phyloP scores from a whole-genome alignment of 2,888 invertebrate species.

The Selenia dentaria region DNA sequence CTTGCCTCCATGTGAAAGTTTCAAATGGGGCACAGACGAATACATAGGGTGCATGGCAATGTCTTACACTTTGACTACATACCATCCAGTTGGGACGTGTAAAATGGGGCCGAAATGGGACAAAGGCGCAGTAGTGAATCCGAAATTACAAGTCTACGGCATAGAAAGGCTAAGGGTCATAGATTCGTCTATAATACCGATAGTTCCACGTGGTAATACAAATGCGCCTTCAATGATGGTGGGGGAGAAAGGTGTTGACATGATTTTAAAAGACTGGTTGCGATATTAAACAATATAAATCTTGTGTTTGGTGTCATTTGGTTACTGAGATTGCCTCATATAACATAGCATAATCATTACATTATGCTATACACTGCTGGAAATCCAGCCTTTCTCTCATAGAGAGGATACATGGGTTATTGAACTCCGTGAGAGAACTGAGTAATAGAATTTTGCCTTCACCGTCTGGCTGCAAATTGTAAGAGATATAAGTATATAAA shows the following conservation, averaged over 20 bases:
- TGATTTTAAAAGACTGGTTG: conserved; percentile 55
- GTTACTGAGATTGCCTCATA: too few species aligned
- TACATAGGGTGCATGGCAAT: conserved; percentile 87
- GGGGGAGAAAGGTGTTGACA: conserved; percentile 81
- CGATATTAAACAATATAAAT: neutral
- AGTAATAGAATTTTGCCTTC: too few species aligned
- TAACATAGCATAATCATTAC: too few species aligned
- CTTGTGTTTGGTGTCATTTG: too few species aligned
- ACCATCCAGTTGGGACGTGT: conserved; percentile 67
- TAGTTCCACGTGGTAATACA: conserved; percentile 90
- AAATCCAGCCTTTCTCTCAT: too few species aligned
- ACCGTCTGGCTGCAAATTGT: too few species aligned
- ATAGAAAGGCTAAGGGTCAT: conserved; percentile 85
- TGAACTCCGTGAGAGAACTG: too few species aligned
- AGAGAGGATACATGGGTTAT: too few species aligned
- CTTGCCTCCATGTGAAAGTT: conserved; percentile 83
- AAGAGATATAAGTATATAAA: too few species aligned
- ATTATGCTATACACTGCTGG: too few species aligned
- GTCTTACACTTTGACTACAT: conserved; percentile 82
- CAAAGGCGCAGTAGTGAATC: conserved; percentile 86
- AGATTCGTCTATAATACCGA: conserved; percentile 93
- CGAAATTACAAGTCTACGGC: conserved; percentile 87
- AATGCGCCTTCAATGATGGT: conserved; percentile 93
- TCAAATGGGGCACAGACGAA: conserved; percentile 83
- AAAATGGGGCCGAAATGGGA: conserved; percentile 84